Evolutionary conservation across 2,797 vertebrate species (phyloP).

Genomic region (Rhadinocentrus ornatus): DNA sequence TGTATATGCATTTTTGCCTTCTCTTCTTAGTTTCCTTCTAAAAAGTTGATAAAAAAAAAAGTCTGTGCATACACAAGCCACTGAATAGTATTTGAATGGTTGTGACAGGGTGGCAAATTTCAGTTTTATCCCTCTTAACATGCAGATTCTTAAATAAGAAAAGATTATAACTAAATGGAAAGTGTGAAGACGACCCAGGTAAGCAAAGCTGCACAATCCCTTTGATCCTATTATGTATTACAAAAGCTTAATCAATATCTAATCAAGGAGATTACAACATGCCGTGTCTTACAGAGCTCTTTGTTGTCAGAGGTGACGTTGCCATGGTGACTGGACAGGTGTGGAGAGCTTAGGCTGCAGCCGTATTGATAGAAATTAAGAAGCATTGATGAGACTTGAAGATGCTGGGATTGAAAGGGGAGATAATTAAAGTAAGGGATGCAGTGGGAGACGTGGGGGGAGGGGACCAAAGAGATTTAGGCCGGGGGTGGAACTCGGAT

Average conservation of each 20-base stretch:
- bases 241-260: slow-evolving; percentile 89
- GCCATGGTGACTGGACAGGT: slow-evolving; percentile 83
- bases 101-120: slow-evolving; percentile 61
- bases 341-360: slow-evolving; percentile 76
- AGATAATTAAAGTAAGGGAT: slow-evolving; percentile 78
- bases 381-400: slow-evolving; percentile 82
- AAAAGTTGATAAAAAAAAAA: neutral
- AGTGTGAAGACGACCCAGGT: slow-evolving; percentile 74
- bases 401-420: slow-evolving; percentile 76
- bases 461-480: slow-evolving; percentile 55
- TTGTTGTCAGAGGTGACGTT: slow-evolving; percentile 85
- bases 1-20: slow-evolving; percentile 42
- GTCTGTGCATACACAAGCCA: slow-evolving; percentile 34
- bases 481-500: slow-evolving; percentile 40
- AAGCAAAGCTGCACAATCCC: slow-evolving; percentile 79
- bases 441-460: slow-evolving; percentile 45
- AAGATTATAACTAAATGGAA: slow-evolving; percentile 80
- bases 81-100: slow-evolving; percentile 47
- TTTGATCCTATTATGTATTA: slow-evolving; percentile 87
- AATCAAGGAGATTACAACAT: slow-evolving; percentile 85
- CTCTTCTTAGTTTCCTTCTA: slow-evolving; percentile 14
- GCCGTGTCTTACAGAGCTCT: slow-evolving; percentile 82
- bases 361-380: slow-evolving; percentile 83
- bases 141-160: slow-evolving; percentile 81
- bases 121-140: slow-evolving; percentile 70